phyloP scores from a whole-genome alignment of 2,797 vertebrate genomes.

The Notoglanidium macrostoma region DNA sequence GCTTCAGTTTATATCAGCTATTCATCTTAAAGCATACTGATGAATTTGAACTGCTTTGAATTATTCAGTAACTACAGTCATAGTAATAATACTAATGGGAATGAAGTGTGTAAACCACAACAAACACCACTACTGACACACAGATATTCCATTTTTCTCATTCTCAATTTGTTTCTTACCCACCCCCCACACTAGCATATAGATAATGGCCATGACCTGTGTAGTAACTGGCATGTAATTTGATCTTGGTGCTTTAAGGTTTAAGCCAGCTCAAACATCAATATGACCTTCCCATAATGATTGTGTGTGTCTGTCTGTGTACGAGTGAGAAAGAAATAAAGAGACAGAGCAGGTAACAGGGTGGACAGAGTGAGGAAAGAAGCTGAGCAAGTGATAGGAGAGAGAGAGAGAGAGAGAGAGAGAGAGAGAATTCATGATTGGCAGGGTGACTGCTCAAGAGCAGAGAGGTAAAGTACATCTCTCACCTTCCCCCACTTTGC shows the following conservation, averaged over 20 bases:
- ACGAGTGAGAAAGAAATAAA: not conserved
- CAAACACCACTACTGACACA: not conserved
- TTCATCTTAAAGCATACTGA: not conserved
- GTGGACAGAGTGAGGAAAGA: not conserved
- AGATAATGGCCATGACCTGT: constrained; percentile 22
- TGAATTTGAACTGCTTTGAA: not conserved
- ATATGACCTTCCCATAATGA: constrained; percentile 40
- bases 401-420: not conserved
- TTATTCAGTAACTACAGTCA: not conserved
- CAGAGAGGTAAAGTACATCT: constrained; percentile 13
- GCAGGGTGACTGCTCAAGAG: constrained; percentile 4
- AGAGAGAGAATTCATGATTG: not conserved
- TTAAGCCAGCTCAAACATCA: constrained; percentile 45
- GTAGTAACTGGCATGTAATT: constrained; percentile 50
- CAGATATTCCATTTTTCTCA: not conserved
- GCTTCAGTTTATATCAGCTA: not conserved
- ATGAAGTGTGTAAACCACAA: not conserved
- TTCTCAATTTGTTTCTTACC: not conserved
- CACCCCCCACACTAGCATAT: not conserved
- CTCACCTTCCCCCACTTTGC: constrained; percentile 13
- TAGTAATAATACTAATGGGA: not conserved
- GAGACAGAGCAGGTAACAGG: not conserved
- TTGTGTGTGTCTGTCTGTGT: not conserved
- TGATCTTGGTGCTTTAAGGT: constrained; percentile 48
- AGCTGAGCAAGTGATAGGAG: not conserved